Percentiles rank a stretch among this genome's conserved stretches.
phyloP scores from a whole-genome alignment of 2,113 vertebrate species.

The Indri indri region DNA sequence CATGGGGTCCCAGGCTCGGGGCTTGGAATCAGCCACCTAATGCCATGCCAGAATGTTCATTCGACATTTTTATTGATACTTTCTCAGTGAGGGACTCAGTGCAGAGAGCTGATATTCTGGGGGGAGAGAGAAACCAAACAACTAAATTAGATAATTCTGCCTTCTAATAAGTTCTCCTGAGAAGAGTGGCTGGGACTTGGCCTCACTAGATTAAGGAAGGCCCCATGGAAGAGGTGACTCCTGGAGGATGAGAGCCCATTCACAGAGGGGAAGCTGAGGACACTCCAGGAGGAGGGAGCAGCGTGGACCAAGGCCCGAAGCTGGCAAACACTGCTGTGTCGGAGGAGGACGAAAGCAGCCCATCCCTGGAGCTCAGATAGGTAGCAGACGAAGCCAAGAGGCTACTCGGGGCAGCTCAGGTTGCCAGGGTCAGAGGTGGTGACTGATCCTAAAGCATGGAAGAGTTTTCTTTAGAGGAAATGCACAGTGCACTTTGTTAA shows the following conservation, averaged over 20 bases:
- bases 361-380: not conserved
- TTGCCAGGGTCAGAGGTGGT: fast-evolving
- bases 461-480: not conserved
- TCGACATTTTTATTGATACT: not conserved
- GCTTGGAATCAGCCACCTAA: not conserved
- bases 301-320: not conserved
- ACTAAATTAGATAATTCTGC: not conserved
- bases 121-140: not conserved
- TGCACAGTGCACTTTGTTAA: not conserved
- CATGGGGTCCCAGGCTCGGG: fast-evolving
- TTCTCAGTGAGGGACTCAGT: not conserved
- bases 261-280: not conserved
- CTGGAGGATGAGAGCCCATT: not conserved
- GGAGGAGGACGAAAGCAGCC: not conserved
- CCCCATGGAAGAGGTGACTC: not conserved
- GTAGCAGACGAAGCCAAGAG: not conserved
- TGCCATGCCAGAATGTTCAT: not conserved
- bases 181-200: not conserved
- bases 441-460: not conserved
- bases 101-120: not conserved
- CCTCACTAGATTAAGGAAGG: not conserved
- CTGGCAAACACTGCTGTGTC: fast-evolving
- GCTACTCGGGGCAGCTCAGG: not conserved
- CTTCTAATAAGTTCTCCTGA: not conserved
- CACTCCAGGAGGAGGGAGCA: not conserved